These are phyloP conservation scores for Chelidonichthys spinosus DNA, from an alignment of 2,797 vertebrate genomes.

Conservation along the genomic window DNA sequence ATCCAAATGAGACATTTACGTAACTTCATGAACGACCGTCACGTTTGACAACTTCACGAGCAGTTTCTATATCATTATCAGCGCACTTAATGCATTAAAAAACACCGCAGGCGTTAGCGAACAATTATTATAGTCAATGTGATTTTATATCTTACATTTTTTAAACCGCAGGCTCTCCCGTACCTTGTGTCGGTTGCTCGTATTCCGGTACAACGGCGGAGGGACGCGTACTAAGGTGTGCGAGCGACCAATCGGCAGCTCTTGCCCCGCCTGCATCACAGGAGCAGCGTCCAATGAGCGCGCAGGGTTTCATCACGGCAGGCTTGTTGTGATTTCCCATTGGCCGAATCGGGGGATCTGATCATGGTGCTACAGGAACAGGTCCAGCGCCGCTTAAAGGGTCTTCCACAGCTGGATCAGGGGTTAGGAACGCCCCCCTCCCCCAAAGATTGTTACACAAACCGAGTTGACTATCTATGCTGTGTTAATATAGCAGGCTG, in stretches of 20 bases:
- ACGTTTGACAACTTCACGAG: neutral
- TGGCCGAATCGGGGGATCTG: conserved; percentile 69
- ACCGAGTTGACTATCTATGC: neutral
- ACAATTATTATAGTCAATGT: neutral
- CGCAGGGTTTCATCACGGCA: conserved; percentile 44
- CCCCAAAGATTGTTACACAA: neutral
- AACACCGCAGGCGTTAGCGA: rapidly evolving
- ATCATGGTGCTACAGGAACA: conserved; percentile 62
- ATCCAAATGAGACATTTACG: neutral
- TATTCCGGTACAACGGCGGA: neutral
- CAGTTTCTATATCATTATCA: neutral
- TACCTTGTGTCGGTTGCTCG: conserved; percentile 40
- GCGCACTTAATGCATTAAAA: neutral
- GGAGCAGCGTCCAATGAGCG: conserved; percentile 33
- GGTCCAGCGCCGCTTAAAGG: neutral
- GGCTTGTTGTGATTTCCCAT: conserved; percentile 49
- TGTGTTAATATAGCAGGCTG: neutral
- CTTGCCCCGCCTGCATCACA: neutral
- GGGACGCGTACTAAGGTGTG: neutral
- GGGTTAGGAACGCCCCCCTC: neutral
- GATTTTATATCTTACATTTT: neutral
- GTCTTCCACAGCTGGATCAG: neutral
- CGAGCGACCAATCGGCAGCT: conserved; percentile 31
- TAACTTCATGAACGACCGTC: neutral
- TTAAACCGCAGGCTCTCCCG: neutral